phyloP scores from a whole-genome alignment of 2,113 vertebrate genomes.

The Saguinus imperator region DNA sequence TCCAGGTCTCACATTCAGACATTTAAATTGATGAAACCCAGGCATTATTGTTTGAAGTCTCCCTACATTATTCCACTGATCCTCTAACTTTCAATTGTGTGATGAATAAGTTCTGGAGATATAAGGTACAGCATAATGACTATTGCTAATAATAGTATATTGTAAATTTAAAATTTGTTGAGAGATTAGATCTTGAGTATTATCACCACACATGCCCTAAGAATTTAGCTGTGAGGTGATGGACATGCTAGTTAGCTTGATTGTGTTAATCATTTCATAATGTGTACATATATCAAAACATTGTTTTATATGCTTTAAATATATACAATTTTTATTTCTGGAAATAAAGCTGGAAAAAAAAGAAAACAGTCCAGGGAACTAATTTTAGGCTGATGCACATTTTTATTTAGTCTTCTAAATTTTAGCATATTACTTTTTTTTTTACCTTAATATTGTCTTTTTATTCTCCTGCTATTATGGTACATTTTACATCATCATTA shows the following conservation, averaged over 20 bases:
- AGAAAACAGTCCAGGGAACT: background rate
- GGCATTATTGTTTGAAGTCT: background rate
- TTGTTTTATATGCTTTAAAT: background rate
- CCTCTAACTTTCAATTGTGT: background rate
- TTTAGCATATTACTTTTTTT: background rate
- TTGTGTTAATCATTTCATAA: background rate
- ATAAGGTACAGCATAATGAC: background rate
- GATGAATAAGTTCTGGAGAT: background rate
- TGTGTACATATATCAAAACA: background rate
- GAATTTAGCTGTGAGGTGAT: background rate
- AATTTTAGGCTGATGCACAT: constrained; percentile 5
- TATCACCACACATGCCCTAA: background rate
- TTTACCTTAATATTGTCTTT: too few species aligned
- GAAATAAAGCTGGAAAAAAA: background rate
- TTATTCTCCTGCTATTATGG: too few species aligned
- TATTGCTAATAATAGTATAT: background rate
- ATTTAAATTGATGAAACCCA: background rate
- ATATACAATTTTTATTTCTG: background rate
- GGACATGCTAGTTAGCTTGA: background rate
- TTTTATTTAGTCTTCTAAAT: background rate
- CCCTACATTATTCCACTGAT: background rate
- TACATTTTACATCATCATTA: too few species aligned
- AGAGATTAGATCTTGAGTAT: background rate
- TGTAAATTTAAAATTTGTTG: background rate
- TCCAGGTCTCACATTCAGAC: background rate